Conservation (phyloP, 2,113 vertebrate species). For the Felis catus region F.catus_Fca126_mat1.0 CM031419.1:194191501-194192000, state of each 20-base stretch:
- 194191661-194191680: conserved; percentile 6
- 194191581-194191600: neutral
- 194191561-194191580: neutral
- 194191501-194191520: neutral
- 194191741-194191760: neutral
- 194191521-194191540: neutral
- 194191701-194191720: conserved; percentile 22
- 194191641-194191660: neutral
- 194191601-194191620: conserved; percentile 3
- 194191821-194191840: neutral
- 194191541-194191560: neutral
- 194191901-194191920: neutral
- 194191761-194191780: neutral
- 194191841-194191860: conserved; percentile 36
- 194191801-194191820: conserved; percentile 43
- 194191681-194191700: neutral
- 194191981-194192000: neutral
- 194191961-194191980: conserved; percentile 23
- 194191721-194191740: neutral
- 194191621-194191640: neutral
- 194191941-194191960: neutral
- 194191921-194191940: neutral
- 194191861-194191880: neutral
- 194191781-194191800: neutral
- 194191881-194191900: neutral